Evolutionary conservation across 2,888 invertebrate genomes (phyloP), one percentile per base, ranked within the genome.

Genomic region (Cryptocheilus praepositus): DNA sequence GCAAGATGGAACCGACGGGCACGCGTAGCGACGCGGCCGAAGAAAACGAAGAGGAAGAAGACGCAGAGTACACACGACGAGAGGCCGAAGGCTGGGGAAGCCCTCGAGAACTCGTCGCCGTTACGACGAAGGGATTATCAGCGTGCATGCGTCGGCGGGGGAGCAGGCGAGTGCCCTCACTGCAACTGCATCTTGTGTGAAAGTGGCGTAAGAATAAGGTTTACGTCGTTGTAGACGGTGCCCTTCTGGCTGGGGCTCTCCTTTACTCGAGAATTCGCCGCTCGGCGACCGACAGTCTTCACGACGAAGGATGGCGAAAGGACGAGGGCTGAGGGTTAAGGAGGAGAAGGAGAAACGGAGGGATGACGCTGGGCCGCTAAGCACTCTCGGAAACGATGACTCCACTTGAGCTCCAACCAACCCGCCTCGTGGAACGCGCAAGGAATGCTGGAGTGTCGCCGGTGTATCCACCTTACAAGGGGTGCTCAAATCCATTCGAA

Each of bases 171-270:
- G 74, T 69, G 70, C 71, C 77, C 81, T 82, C 82, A 77, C 70
- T 77, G 80, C 73, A 79, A 74, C 84, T 82, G 83, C 84, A 85
- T 85, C 84, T 86, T 83, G 83, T 84, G 82, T 79, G 80, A 86
- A 85, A 87, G 88, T 86, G 82, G 87, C 86, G 86, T 87, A 88
- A 89, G 88, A 88, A 88, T 88, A 88, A 89, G 87, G 87, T 88
- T 88, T 87, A 81, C 83, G 77, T 78, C 80, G 77, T 65, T 67
- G 71, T 78, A 69, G 22, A 44, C 55, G 65, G 36, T 36, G 36
- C 61, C 67, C 78, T 79, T 73, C 74, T 74, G 77, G 75, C 79
- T 76, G 80, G 76, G 74, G 74, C 76, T 75, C 73, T 72, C 76
- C 71, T 49, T 16, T 72, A 73, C 81, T 79, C 73, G 76, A 80